phyloP scores from a whole-genome alignment of 2,888 invertebrate genomes.

The Oegoconia quadripuncta region DNA sequence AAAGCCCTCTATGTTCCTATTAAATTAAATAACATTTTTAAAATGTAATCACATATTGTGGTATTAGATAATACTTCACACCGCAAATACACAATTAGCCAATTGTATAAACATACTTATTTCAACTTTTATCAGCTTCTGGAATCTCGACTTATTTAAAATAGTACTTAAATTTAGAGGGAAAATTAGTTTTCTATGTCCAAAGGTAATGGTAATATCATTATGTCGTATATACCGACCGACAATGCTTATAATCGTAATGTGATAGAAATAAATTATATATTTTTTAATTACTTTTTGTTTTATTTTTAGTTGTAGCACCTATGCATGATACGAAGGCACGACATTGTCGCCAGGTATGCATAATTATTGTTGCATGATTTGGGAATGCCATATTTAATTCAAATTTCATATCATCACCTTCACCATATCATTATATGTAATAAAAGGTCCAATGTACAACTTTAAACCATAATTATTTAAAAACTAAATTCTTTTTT shows the following conservation, averaged over 20 bases:
- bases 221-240: slow-evolving; percentile 45
- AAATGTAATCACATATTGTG: slow-evolving; percentile 26
- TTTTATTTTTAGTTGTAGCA: slow-evolving; percentile 63
- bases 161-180: slow-evolving; percentile 71
- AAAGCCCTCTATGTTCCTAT: slow-evolving; percentile 61
- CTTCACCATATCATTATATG: slow-evolving; percentile 9
- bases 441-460: slow-evolving; percentile 66
- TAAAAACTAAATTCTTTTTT: slow-evolving; percentile 34
- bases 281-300: slow-evolving; percentile 62
- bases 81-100: slow-evolving; percentile 20
- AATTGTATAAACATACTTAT: slow-evolving; percentile 12
- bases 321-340: slow-evolving; percentile 49
- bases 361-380: slow-evolving; percentile 6
- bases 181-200: slow-evolving; percentile 43
- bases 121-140: slow-evolving; percentile 21
- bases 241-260: slow-evolving; percentile 39
- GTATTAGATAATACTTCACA: slow-evolving; percentile 21
- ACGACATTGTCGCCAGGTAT: not conserved
- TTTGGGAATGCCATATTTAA: slow-evolving; percentile 16
- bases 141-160: slow-evolving; percentile 75
- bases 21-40: slow-evolving; percentile 26
- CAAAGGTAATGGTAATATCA: slow-evolving; percentile 60
- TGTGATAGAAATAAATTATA: slow-evolving; percentile 71
- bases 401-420: slow-evolving; percentile 6
- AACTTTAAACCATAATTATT: slow-evolving; percentile 22